phyloP scores from a whole-genome alignment of 1,140 invertebrate species.

The Drosophila repleta region DNA sequence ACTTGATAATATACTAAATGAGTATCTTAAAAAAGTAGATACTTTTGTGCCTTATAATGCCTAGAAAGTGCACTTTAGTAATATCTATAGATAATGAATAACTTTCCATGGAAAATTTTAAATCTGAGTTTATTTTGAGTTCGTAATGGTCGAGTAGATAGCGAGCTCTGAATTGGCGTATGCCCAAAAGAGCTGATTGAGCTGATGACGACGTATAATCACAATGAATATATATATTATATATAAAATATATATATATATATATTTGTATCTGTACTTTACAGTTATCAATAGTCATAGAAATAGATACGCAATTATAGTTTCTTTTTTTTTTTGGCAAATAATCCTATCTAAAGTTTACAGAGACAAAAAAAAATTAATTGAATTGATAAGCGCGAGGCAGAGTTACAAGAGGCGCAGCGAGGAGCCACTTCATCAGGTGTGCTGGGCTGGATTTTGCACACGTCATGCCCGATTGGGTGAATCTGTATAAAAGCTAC shows the following conservation, averaged over 20 bases:
- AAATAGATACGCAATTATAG: not conserved
- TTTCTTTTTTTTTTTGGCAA: constrained; percentile 4
- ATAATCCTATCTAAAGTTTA: constrained; percentile 5
- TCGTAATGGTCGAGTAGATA: not conserved
- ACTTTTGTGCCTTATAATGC: too few relatives aligned
- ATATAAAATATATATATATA: not conserved
- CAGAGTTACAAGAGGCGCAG: constrained; percentile 34
- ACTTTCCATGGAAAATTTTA: constrained; percentile 2
- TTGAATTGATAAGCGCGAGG: constrained; percentile 36
- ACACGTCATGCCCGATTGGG: not conserved
- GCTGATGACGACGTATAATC: not conserved
- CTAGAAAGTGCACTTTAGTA: too few relatives aligned
- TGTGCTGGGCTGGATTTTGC: constrained; percentile 6
- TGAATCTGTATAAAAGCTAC: constrained; percentile 48
- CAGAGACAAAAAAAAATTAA: constrained; percentile 33
- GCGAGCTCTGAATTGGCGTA: not conserved
- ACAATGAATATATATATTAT: not conserved
- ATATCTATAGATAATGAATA: not conserved
- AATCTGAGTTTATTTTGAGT: not conserved
- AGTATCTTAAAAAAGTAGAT: too few relatives aligned
- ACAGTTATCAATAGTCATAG: not conserved
- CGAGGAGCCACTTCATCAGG: constrained; percentile 38
- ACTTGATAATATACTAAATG: too few relatives aligned
- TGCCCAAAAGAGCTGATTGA: not conserved
- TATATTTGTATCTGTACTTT: not conserved